phyloP scores from a whole-genome alignment of 23 tunicate genomes.

The Trididemnum clinides region DNA sequence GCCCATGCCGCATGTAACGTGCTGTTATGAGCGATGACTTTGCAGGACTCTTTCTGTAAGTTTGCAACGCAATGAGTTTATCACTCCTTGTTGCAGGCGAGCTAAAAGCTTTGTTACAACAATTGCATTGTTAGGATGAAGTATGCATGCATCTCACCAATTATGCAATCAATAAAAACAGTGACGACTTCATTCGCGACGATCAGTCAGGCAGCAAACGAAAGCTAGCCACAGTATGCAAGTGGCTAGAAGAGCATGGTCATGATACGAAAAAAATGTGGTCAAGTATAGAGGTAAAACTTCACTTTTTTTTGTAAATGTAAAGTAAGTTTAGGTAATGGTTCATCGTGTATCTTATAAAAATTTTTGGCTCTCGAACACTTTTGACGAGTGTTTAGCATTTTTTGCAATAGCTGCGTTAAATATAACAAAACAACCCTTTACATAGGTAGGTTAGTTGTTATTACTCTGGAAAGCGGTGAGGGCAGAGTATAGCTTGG shows the following conservation, averaged over 20 bases:
- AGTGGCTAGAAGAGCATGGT: conserved; percentile 91
- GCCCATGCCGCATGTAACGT: no score
- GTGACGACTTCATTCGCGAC: conserved; percentile 87
- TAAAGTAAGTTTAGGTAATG: neutral
- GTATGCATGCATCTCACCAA: conserved; percentile 98
- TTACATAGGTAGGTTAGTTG: no score
- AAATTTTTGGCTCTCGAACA: neutral
- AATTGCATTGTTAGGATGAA: conserved; percentile 67
- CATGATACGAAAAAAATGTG: conserved; percentile 89
- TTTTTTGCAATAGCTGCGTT: no score
- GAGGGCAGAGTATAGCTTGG: no score
- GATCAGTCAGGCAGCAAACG: conserved; percentile 90
- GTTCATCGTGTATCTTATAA: neutral
- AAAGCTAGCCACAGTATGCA: conserved; percentile 79
- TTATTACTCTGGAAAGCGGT: no score
- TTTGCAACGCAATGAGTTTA: no score
- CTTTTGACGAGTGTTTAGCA: no score
- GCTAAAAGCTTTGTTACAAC: no score
- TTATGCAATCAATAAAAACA: conserved; percentile 97
- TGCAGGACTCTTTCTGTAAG: no score
- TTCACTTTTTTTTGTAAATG: neutral
- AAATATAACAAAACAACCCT: no score
- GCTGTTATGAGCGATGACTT: no score
- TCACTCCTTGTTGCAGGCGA: no score
- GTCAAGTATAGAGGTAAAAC: conserved; percentile 83